Conservation (phyloP, 23 tunicate genomes). For the Halocynthia roretzi region DNA sequence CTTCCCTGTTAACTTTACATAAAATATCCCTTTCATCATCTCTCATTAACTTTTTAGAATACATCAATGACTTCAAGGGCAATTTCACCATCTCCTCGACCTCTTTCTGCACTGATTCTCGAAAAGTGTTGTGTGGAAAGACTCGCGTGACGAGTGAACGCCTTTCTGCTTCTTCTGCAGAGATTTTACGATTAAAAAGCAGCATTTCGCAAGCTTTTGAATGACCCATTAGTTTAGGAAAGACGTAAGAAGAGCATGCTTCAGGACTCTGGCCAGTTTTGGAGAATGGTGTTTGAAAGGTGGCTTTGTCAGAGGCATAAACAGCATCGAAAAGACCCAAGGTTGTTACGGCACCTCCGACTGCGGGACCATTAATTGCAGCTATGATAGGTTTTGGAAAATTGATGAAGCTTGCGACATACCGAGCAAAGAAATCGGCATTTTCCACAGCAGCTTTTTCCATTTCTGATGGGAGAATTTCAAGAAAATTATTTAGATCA, state of each 20-base stretch:
- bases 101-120: slow-evolving; percentile 21
- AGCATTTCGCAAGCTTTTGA: slow-evolving; percentile 91
- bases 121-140: slow-evolving; percentile 44
- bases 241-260: slow-evolving; percentile 88
- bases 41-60: slow-evolving; percentile 78
- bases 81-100: slow-evolving; percentile 57
- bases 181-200: slow-evolving; percentile 57
- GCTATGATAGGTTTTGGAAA: slow-evolving; percentile 96
- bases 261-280: slow-evolving; percentile 92
- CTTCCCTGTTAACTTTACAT: slow-evolving; percentile 62
- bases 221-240: slow-evolving; percentile 97
- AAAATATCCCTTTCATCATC: slow-evolving; percentile 52
- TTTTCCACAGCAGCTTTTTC: slow-evolving; percentile 21
- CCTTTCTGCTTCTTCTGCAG: slow-evolving; percentile 55
- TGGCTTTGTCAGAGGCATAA: slow-evolving; percentile 70
- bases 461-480: slow-evolving; percentile 61
- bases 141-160: slow-evolving; percentile 63
- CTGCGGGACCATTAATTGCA: slow-evolving; percentile 93
- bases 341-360: slow-evolving; percentile 85
- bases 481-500: slow-evolving; percentile 72
- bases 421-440: slow-evolving; percentile 9
- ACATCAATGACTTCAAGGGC: slow-evolving; percentile 77
- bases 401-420: slow-evolving; percentile 75
- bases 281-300: slow-evolving; percentile 86
- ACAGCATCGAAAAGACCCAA: slow-evolving; percentile 90